Evolutionary conservation across 2,888 invertebrate species (phyloP).

Genomic region (Pachycephus smyrnensis): DNA sequence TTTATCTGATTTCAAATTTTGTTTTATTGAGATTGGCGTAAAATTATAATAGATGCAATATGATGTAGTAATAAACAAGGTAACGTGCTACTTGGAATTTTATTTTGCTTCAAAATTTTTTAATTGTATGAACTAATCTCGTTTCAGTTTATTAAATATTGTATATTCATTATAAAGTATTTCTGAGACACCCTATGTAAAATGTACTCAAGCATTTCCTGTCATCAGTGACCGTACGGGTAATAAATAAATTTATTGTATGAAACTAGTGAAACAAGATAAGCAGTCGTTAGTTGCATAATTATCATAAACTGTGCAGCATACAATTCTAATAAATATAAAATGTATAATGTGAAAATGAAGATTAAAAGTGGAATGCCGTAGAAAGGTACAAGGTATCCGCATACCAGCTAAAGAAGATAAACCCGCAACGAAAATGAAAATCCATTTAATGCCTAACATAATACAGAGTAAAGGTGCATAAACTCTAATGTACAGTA

Average conservation of each 20-base stretch:
- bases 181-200: too few relatives aligned
- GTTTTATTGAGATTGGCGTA: not conserved
- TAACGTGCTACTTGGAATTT: not conserved
- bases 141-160: too few relatives aligned
- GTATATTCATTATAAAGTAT: too few relatives aligned
- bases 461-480: not conserved
- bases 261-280: not conserved
- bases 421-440: not conserved
- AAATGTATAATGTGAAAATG: not conserved
- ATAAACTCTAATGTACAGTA: not conserved
- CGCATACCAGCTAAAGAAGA: not conserved
- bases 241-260: too few relatives aligned
- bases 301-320: not conserved
- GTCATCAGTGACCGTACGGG: too few relatives aligned
- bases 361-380: not conserved
- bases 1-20: too few relatives aligned
- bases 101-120: not conserved
- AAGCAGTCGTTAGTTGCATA: not conserved
- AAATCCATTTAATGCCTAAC: not conserved
- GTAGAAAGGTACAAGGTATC: not conserved
- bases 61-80: not conserved
- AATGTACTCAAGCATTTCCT: too few relatives aligned
- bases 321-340: not conserved
- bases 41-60: not conserved
- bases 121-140: not conserved